Evolutionary conservation across 2,797 vertebrate genomes (phyloP).

Genomic region (Agapornis canus): DNA sequence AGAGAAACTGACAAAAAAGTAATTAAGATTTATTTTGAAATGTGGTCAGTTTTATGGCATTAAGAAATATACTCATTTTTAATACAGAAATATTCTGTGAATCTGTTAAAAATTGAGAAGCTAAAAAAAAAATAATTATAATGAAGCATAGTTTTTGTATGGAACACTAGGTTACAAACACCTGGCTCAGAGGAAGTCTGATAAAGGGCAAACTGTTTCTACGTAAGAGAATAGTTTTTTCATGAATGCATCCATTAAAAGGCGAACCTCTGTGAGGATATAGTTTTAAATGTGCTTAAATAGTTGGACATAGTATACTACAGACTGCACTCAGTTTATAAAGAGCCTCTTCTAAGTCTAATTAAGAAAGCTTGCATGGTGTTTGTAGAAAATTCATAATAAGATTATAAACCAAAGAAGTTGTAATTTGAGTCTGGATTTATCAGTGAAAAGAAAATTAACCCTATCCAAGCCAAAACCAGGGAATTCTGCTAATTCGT

Average conservation of each 20-base stretch:
- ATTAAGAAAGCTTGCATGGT: background rate
- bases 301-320: background rate
- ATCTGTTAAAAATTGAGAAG: background rate
- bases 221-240: accelerated
- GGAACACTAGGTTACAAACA: background rate
- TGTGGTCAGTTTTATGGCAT: background rate
- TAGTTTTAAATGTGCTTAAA: background rate
- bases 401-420: background rate
- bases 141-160: background rate
- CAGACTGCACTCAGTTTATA: background rate
- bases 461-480: background rate
- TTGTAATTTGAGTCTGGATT: background rate
- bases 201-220: background rate
- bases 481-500: background rate
- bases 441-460: background rate
- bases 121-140: background rate
- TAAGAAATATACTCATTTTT: background rate
- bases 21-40: background rate
- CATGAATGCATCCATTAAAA: background rate
- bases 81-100: background rate
- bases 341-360: background rate
- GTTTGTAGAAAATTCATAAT: background rate
- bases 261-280: background rate
- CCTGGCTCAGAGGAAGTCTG: background rate
- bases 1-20: background rate